Evolutionary conservation across 2,888 invertebrate genomes (phyloP).

Genomic region (Dolichomitus sp.): DNA sequence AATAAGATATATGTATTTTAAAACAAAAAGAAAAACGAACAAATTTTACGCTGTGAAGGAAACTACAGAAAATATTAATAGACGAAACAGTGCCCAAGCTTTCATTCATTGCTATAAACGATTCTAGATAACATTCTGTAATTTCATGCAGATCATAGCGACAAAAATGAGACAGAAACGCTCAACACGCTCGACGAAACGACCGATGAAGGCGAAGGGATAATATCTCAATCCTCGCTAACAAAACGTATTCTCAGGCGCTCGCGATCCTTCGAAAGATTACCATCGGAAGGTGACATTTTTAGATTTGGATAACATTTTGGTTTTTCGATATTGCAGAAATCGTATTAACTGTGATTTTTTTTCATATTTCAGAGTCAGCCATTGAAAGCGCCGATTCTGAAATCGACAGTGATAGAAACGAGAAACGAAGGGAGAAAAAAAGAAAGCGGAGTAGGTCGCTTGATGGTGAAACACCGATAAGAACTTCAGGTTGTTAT

Average conservation of each 20-base stretch:
- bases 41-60: background rate
- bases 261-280: conserved; percentile 7
- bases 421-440: background rate
- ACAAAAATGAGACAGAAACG: background rate
- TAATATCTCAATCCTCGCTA: too few species aligned
- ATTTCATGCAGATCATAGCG: background rate
- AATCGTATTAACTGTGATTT: conserved; percentile 1
- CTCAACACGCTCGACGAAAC: background rate
- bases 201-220: background rate
- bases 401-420: background rate
- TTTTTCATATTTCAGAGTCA: background rate
- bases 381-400: background rate
- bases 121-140: background rate
- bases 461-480: background rate
- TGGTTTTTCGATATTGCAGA: too few species aligned
- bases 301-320: too few species aligned
- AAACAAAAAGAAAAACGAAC: background rate
- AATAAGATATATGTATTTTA: background rate
- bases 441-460: background rate
- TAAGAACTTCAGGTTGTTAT: background rate
- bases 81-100: background rate
- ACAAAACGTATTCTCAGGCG: background rate
- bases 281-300: background rate
- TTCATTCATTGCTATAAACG: background rate
- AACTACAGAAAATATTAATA: background rate